These are phyloP conservation scores for Heteromyza rotundicornis DNA, from an alignment of 2,888 invertebrate genomes.

Conservation along the genomic window DNA sequence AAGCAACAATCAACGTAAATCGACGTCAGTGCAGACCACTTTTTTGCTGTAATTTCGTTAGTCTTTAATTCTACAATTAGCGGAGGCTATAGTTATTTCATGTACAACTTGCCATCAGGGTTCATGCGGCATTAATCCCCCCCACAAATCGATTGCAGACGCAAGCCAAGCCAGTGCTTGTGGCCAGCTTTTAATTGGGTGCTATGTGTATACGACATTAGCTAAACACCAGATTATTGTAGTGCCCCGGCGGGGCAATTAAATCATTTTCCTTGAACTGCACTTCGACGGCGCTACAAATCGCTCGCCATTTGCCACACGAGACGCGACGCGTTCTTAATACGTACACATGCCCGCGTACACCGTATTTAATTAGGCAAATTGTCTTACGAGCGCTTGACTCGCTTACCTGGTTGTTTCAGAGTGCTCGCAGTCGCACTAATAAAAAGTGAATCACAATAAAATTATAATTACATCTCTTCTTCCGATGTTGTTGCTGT, in stretches of 20 bases:
- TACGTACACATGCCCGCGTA: not conserved
- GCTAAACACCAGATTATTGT: not conserved
- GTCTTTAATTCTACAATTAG: not conserved
- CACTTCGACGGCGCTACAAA: conserved; percentile 31
- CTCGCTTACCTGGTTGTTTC: not conserved
- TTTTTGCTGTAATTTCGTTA: conserved; percentile 21
- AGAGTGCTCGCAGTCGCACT: not conserved
- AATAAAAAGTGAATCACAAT: not conserved
- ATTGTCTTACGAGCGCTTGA: too few species aligned
- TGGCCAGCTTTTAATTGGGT: not conserved
- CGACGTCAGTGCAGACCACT: conserved; percentile 33
- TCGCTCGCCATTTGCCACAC: not conserved
- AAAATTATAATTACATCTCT: not conserved
- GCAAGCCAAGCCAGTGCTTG: not conserved
- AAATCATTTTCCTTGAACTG: conserved; percentile 56
- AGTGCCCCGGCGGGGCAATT: conserved; percentile 39
- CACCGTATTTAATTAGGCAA: conserved; percentile 2
- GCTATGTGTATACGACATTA: not conserved
- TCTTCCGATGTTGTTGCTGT: too few species aligned
- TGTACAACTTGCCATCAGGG: not conserved
- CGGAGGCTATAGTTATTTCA: not conserved
- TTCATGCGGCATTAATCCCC: not conserved
- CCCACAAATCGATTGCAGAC: not conserved
- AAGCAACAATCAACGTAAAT: too few species aligned
- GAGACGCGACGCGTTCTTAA: not conserved